Base-by-base conservation (phyloP, 2,888 invertebrate species). In the Rhamnusium bicolor region DNA sequence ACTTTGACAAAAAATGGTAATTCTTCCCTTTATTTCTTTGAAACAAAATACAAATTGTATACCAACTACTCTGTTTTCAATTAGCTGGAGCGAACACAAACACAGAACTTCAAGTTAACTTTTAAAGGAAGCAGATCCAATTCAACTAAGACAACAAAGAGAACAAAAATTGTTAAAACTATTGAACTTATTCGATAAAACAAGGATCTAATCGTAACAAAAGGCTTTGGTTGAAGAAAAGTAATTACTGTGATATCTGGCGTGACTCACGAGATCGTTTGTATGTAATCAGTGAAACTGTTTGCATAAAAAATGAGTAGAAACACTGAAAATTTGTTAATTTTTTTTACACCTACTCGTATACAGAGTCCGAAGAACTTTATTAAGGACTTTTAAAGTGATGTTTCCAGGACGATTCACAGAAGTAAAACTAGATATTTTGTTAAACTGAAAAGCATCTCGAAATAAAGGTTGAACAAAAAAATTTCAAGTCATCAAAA, bases 181-280 rank as follows among this genome's bases (percentile, higher is more conserved):
- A 79, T 77, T 72, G 77, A 79, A 79, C 76, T 79, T 70, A 73
- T 76, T 73, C 77, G 73, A 77, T 72, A 77, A 75, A 75, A 75
- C 69, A 67, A 68, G 63, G 58, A 75, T 74, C 71, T 62, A 73
- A 73, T 61, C 62, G 60, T 68, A 67, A 58, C 61, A 73, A 69
- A 76, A 70, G 75, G 65, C 75, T 75, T 72, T 63, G 69, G 58
- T 74, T 74, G 74, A 76, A 74, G 69, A 58, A 72, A 79, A 77
- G 75, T 77, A 79, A 79, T 79, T 77, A 73, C 74, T 65, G 65
- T 66, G 73, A 69, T 72, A 76, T 76, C 74, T 78, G 74, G 71
- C 75, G 73, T 79, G 76, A 76, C 68, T 73, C 76, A 73, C 72
- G 73, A 69, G 73, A 76, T 74, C 67, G 65, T 61, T 71, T 65